Evolutionary conservation across 2,797 vertebrate genomes (phyloP).

Genomic region (Macropodus opercularis): DNA sequence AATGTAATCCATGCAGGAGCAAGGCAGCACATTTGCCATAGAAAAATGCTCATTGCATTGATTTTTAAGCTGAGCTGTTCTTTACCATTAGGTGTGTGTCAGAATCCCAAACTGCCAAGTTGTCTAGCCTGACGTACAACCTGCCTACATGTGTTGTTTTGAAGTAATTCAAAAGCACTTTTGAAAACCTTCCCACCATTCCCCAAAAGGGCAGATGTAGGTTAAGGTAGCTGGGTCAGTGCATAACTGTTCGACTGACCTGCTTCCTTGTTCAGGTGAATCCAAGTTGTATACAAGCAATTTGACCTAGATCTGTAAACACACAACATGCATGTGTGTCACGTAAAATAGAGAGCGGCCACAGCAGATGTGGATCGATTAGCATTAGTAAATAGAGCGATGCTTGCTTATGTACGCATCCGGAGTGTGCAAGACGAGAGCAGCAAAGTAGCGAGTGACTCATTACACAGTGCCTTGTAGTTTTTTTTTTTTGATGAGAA

Average conservation of each 20-base stretch:
- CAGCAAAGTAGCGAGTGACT: slow-evolving; percentile 37
- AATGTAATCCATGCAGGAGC: slow-evolving; percentile 2
- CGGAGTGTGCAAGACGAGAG: slow-evolving; percentile 24
- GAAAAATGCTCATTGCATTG: neutral
- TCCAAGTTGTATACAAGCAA: slow-evolving; percentile 37
- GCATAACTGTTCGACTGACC: slow-evolving; percentile 66
- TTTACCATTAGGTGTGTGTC: neutral
- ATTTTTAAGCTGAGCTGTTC: neutral
- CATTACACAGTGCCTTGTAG: slow-evolving; percentile 14
- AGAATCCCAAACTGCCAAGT: neutral
- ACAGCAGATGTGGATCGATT: slow-evolving; percentile 5
- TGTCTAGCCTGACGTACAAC: slow-evolving; percentile 21
- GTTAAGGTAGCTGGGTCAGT: slow-evolving; percentile 63
- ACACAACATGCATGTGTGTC: slow-evolving; percentile 41
- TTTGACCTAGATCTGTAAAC: slow-evolving; percentile 64
- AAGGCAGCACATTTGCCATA: neutral
- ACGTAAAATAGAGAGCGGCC: slow-evolving; percentile 27
- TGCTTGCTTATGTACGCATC: slow-evolving; percentile 47
- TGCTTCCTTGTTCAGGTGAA: slow-evolving; percentile 33
- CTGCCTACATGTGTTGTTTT: slow-evolving; percentile 27
- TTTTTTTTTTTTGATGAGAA: slow-evolving; percentile 17
- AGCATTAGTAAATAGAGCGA: slow-evolving; percentile 26
- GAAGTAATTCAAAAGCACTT: slow-evolving; percentile 28
- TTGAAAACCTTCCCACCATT: slow-evolving; percentile 21
- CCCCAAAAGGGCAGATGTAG: slow-evolving; percentile 58